Percentiles rank a stretch among this genome's conserved stretches.
Conservation (phyloP, 2,888 invertebrate species). For the Teleogryllus oceanicus region DNA sequence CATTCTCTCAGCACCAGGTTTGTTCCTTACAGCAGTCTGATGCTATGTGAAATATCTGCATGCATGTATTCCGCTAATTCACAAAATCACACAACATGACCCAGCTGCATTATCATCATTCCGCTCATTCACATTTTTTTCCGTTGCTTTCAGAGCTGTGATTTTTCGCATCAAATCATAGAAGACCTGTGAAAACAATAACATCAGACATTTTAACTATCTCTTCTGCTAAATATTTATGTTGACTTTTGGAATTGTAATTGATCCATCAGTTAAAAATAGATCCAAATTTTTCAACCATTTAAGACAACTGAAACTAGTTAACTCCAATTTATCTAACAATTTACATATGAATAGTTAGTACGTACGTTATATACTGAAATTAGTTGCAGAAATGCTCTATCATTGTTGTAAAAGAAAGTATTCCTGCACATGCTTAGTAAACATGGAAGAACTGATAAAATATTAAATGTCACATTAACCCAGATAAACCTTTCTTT, state of each 20-base stretch:
- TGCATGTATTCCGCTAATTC: conserved; percentile 20
- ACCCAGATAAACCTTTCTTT: no score
- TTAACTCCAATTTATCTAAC: no score
- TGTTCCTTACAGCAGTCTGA: conserved; percentile 9
- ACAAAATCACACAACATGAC: conserved; percentile 31
- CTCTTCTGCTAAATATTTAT: no score
- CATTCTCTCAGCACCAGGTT: neutral
- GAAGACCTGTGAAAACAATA: conserved; percentile 45
- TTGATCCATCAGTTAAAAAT: neutral
- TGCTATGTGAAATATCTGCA: neutral
- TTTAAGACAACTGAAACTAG: no score
- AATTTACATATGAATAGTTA: no score
- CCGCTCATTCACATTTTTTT: conserved; percentile 25
- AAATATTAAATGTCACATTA: no score
- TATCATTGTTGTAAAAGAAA: no score
- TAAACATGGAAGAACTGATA: no score
- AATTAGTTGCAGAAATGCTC: neutral
- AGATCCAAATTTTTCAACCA: no score
- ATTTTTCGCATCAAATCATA: conserved; percentile 52
- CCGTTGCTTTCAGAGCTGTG: conserved; percentile 46
- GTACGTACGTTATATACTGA: no score
- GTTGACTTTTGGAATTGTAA: neutral
- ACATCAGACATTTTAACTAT: no score
- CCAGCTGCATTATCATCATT: conserved; percentile 30
- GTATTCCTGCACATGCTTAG: no score